Conservation (phyloP, 2,113 vertebrate genomes). For the Tursiops truncatus region DNA sequence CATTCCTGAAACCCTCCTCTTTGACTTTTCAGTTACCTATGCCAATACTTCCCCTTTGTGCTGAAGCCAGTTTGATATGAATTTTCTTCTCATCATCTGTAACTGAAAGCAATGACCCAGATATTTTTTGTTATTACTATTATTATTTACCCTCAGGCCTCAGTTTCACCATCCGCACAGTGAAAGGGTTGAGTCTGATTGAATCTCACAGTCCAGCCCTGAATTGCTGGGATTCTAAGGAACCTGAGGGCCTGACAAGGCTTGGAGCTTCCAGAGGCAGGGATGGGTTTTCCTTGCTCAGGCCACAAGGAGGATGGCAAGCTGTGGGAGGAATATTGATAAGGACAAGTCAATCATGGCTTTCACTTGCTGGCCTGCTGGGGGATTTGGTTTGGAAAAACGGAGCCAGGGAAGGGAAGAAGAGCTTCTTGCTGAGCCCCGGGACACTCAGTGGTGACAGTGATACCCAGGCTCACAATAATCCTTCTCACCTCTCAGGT, state of each 20-base stretch:
- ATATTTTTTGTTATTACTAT: neutral
- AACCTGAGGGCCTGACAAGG: neutral
- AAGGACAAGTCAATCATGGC: neutral
- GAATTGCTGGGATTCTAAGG: neutral
- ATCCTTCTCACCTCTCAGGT: neutral
- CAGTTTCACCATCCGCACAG: neutral
- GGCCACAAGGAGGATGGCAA: rapidly evolving
- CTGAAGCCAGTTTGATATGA: neutral
- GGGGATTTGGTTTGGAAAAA: neutral
- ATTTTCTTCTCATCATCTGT: neutral
- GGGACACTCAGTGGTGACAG: neutral
- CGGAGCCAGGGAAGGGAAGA: neutral
- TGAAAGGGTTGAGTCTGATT: neutral
- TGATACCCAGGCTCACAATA: neutral
- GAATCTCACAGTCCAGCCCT: neutral
- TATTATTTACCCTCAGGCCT: neutral
- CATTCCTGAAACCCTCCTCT: neutral
- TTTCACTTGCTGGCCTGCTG: neutral
- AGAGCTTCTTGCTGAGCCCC: neutral
- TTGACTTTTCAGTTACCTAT: neutral
- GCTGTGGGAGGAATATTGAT: neutral
- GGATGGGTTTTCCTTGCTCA: neutral
- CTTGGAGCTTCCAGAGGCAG: neutral
- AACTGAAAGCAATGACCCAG: neutral
- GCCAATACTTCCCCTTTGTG: neutral